Conservation (phyloP, 2,113 vertebrate species). For the Panurus biarmicus region DNA sequence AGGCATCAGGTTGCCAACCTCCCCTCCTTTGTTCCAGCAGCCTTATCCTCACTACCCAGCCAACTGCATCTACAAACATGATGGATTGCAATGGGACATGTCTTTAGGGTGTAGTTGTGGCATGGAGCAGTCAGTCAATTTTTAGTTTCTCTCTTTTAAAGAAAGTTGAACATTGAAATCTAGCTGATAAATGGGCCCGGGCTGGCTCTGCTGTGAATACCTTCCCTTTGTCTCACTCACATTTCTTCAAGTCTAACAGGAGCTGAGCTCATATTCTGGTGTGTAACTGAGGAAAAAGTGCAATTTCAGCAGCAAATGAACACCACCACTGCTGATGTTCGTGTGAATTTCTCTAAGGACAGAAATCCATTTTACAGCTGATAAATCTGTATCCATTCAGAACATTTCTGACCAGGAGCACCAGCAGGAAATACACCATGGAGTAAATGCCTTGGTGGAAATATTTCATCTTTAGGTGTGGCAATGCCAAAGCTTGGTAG, state of each 20-base stretch:
- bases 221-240: not conserved
- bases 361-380: not conserved
- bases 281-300: not conserved
- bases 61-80: not conserved
- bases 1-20: not conserved
- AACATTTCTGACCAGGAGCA: not conserved
- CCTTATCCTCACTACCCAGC: not conserved
- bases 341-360: not conserved
- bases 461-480: not conserved
- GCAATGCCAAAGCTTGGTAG: not conserved
- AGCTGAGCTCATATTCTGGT: not conserved
- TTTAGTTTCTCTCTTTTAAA: not conserved
- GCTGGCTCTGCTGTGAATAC: not conserved
- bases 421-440: not conserved
- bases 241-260: not conserved
- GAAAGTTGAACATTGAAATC: not conserved
- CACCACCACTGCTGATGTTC: not conserved
- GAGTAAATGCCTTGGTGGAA: not conserved
- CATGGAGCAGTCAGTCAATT: not conserved
- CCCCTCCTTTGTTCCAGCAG: not conserved
- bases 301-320: not conserved
- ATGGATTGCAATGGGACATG: not conserved
- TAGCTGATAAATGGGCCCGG: not conserved
- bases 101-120: fast-evolving
- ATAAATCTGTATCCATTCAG: not conserved